These are phyloP conservation scores for Gerosis bhagava DNA, from an alignment of 2,888 invertebrate genomes.

Conservation along the genomic window DNA sequence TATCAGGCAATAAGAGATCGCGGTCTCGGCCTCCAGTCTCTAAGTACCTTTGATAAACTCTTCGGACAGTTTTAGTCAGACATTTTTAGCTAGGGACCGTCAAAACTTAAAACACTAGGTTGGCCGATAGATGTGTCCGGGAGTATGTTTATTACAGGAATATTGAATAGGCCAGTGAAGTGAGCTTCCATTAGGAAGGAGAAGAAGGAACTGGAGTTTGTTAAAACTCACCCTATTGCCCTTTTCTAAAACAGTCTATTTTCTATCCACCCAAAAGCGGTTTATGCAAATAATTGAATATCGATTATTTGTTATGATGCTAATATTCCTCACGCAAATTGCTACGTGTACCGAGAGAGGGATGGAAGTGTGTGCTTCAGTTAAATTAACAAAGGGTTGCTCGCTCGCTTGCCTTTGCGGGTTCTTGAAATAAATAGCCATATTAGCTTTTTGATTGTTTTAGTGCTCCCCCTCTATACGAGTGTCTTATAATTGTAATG, in stretches of 20 bases:
- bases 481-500: slow-evolving; percentile 9
- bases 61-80: too few relatives aligned
- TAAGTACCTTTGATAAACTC: too few relatives aligned
- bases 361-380: slow-evolving; percentile 35
- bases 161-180: too few relatives aligned
- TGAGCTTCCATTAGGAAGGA: too few relatives aligned
- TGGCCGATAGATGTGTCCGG: too few relatives aligned
- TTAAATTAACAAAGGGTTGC: slow-evolving; percentile 52
- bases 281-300: slow-evolving; percentile 27
- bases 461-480: slow-evolving; percentile 44
- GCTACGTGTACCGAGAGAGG: slow-evolving; percentile 18
- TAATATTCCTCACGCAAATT: slow-evolving; percentile 26
- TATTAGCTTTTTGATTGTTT: slow-evolving; percentile 60
- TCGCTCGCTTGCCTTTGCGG: slow-evolving; percentile 41
- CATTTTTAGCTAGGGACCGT: too few relatives aligned
- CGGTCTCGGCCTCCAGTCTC: too few relatives aligned
- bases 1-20: too few relatives aligned
- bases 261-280: slow-evolving; percentile 5
- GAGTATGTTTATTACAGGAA: too few relatives aligned
- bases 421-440: slow-evolving; percentile 44
- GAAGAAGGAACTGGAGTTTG: too few relatives aligned
- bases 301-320: slow-evolving; percentile 27
- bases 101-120: too few relatives aligned
- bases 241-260: slow-evolving; percentile 5
- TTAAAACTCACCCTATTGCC: not conserved